Evolutionary conservation across 2,113 vertebrate species (phyloP).

Genomic region (Camarhynchus parvulus): DNA sequence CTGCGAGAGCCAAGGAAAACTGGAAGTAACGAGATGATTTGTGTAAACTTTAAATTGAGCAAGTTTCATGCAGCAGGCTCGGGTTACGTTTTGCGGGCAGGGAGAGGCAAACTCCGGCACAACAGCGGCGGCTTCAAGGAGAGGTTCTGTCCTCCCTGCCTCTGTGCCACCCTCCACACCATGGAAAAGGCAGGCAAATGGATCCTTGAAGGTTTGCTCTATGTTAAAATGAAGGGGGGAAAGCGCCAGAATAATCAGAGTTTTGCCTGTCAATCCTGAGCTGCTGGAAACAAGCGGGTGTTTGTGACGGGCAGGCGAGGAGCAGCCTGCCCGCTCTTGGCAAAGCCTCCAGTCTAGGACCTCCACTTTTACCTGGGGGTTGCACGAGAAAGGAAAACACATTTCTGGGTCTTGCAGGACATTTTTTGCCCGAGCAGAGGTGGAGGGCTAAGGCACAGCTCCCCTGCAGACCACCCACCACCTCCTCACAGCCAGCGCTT

Average conservation of each 20-base stretch:
- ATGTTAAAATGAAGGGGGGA: rapidly evolving
- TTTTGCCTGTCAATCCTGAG: neutral
- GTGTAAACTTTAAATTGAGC: neutral
- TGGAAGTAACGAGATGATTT: neutral
- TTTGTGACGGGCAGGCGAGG: neutral
- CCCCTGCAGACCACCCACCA: neutral
- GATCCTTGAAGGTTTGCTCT: neutral
- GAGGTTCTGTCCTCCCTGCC: neutral
- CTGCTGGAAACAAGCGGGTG: neutral
- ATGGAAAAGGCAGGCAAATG: rapidly evolving
- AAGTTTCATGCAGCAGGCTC: neutral
- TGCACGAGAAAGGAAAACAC: neutral
- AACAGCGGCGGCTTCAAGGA: neutral
- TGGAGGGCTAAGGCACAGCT: neutral
- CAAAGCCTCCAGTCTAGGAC: neutral
- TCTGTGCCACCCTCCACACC: neutral
- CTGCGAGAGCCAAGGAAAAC: neutral
- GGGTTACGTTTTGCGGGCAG: neutral
- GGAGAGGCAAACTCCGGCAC: neutral
- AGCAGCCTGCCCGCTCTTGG: neutral
- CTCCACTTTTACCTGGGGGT: neutral
- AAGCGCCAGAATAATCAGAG: neutral
- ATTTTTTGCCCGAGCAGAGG: rapidly evolving
- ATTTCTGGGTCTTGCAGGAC: neutral
- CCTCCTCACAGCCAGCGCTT: neutral